A percentile compares a stretch with the other conserved stretches of the same genome.
phyloP scores from a whole-genome alignment of 2,888 invertebrate genomes.

The Tiliacea aurago region DNA sequence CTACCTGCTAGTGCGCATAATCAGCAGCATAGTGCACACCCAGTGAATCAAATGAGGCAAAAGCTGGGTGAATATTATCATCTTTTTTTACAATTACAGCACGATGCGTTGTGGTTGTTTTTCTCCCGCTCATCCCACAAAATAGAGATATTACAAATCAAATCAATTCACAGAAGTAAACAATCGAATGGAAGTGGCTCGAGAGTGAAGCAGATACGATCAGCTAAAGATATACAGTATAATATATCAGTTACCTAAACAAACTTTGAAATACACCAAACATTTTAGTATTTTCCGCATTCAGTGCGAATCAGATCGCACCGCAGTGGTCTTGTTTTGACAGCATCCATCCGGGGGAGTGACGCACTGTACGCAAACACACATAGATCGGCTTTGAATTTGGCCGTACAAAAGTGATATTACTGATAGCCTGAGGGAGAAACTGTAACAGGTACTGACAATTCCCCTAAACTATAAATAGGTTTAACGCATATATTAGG shows the following conservation, averaged over 20 bases:
- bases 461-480: background rate
- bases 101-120: background rate
- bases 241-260: background rate
- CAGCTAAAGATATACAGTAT: background rate
- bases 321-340: conserved; percentile 41
- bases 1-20: background rate
- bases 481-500: background rate
- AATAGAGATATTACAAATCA: too few species aligned
- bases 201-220: too few species aligned
- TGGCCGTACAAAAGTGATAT: background rate
- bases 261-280: conserved; percentile 6
- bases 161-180: too few species aligned
- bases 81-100: background rate
- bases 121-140: background rate
- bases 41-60: background rate
- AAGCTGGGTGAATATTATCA: background rate
- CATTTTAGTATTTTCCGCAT: conserved; percentile 14
- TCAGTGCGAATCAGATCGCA: background rate
- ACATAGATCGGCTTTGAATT: conserved; percentile 2
- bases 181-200: too few species aligned
- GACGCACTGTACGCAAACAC: conserved; percentile 25
- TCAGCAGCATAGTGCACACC: background rate
- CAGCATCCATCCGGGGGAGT: conserved; percentile 19
- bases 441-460: background rate
- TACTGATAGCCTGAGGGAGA: background rate